Percentiles rank a stretch among this genome's conserved stretches.
phyloP scores from a whole-genome alignment of 1,140 invertebrate species.

The Oryctes rhinoceros region DNA sequence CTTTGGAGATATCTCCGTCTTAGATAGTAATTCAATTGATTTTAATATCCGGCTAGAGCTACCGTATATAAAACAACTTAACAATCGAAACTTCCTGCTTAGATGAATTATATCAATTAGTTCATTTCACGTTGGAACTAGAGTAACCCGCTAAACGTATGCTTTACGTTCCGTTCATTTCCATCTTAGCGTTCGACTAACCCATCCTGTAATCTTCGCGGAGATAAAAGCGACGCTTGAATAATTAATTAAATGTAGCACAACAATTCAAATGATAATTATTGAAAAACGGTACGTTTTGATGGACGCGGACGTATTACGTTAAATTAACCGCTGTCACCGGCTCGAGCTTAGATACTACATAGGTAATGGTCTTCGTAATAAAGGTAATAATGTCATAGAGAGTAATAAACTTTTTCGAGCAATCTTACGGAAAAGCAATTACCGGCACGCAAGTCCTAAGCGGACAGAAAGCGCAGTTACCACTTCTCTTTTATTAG shows the following conservation, averaged over 20 bases:
- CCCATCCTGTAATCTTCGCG: neutral
- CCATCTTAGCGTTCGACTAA: neutral
- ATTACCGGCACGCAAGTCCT: conserved; percentile 18
- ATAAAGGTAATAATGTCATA: conserved; percentile 23
- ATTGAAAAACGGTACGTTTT: neutral
- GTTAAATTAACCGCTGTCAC: neutral
- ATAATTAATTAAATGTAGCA: neutral
- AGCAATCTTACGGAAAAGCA: conserved; percentile 29
- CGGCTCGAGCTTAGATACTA: neutral
- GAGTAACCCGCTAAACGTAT: neutral
- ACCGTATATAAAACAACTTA: neutral
- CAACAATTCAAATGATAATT: neutral
- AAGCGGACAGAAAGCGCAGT: neutral
- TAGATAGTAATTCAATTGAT: neutral
- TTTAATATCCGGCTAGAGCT: neutral
- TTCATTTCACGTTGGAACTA: neutral
- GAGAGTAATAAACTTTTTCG: conserved; percentile 29
- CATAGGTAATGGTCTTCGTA: conserved; percentile 10
- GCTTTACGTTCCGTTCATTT: neutral
- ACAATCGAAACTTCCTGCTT: neutral
- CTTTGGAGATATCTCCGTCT: too few species aligned
- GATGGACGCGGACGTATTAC: neutral
- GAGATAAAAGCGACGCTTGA: neutral
- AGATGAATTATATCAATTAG: neutral
- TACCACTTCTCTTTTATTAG: neutral